Percentiles rank a stretch among this genome's conserved stretches.
Evolutionary conservation across 2,113 vertebrate genomes (phyloP).

Genomic region (Thunnus maccoyii): DNA sequence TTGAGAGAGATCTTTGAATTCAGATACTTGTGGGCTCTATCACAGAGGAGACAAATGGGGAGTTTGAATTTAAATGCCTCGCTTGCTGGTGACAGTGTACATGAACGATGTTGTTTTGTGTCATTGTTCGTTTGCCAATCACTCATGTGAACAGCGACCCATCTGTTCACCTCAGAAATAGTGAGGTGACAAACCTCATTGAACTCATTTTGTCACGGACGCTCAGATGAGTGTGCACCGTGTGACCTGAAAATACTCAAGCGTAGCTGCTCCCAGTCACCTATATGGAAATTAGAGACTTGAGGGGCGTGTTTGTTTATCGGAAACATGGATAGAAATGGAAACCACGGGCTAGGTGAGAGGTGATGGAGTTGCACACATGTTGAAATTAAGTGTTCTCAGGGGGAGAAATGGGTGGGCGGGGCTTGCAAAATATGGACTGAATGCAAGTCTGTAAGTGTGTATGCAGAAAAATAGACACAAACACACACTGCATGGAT

Average conservation of each 20-base stretch:
- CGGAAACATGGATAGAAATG: slow-evolving; percentile 50
- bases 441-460: neutral
- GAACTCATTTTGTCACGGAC: slow-evolving; percentile 23
- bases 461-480: neutral
- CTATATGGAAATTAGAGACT: slow-evolving; percentile 29
- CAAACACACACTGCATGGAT: neutral
- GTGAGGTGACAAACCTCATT: slow-evolving; percentile 29
- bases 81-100: slow-evolving; percentile 16
- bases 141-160: slow-evolving; percentile 32
- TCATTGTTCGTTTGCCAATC: slow-evolving; percentile 20
- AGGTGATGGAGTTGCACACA: slow-evolving; percentile 47
- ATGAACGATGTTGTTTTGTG: slow-evolving; percentile 32
- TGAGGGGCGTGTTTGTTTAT: slow-evolving; percentile 48
- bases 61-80: slow-evolving; percentile 19
- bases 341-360: slow-evolving; percentile 40
- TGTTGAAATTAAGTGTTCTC: slow-evolving; percentile 38
- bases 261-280: slow-evolving; percentile 9
- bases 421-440: neutral
- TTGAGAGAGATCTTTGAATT: slow-evolving; percentile 42
- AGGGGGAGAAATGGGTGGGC: neutral
- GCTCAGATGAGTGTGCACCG: slow-evolving; percentile 21
- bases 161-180: slow-evolving; percentile 55
- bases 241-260: slow-evolving; percentile 40
- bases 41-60: neutral
- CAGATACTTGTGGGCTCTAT: neutral